These are phyloP conservation scores for Globicephala melas DNA, from an alignment of 2,113 vertebrate genomes.

Conservation along the genomic window DNA sequence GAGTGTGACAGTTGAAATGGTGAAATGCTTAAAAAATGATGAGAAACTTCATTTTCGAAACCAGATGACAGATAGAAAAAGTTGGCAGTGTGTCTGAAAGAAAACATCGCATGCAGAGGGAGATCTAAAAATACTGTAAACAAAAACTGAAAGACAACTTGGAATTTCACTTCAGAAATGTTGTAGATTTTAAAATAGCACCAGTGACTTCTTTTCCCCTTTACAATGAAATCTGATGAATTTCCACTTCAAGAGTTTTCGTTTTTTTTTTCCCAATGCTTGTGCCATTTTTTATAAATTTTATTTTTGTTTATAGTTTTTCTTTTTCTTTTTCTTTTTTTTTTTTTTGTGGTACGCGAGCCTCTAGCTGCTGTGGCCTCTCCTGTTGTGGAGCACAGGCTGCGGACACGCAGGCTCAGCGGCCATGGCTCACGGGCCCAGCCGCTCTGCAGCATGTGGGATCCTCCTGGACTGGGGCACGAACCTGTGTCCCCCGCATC, in stretches of 20 bases:
- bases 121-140: slow-evolving; percentile 74
- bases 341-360: no score
- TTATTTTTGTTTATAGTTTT: neutral
- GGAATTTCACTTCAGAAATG: slow-evolving; percentile 69
- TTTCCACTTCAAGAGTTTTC: slow-evolving; percentile 22
- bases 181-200: slow-evolving; percentile 63
- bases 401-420: no score
- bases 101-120: slow-evolving; percentile 65
- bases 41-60: slow-evolving; percentile 69
- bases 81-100: slow-evolving; percentile 66
- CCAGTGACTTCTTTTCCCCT: slow-evolving; percentile 44
- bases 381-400: no score
- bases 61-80: slow-evolving; percentile 75
- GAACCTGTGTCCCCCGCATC: no score
- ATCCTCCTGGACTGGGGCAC: no score
- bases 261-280: neutral
- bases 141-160: slow-evolving; percentile 72
- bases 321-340: no score
- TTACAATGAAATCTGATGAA: slow-evolving; percentile 34
- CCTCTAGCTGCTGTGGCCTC: no score
- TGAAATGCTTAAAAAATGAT: slow-evolving; percentile 65
- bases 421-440: no score
- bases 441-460: no score
- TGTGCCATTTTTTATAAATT: slow-evolving; percentile 1
- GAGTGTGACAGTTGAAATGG: slow-evolving; percentile 67